phyloP scores from a whole-genome alignment of 53 echinoderm and acorn worm genomes.

The Apostichopus leukothele region DNA sequence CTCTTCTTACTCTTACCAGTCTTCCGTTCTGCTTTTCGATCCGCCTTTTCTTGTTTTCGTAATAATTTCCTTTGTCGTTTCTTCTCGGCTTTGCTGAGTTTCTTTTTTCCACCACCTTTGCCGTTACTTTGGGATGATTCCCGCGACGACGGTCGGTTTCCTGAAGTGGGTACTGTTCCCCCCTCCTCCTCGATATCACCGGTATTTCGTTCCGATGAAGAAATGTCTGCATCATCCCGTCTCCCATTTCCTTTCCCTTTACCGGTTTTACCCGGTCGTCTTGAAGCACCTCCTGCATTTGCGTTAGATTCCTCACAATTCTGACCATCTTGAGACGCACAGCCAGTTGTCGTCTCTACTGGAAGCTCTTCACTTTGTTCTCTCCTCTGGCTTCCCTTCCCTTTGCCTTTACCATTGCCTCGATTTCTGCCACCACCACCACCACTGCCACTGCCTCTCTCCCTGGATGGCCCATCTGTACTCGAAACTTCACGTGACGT shows the following conservation, averaged over 20 bases:
- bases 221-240: neutral
- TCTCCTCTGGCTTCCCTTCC: too few relatives aligned
- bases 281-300: neutral
- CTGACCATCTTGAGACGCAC: neutral
- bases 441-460: constrained; percentile 19
- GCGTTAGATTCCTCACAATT: neutral
- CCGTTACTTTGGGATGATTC: neutral
- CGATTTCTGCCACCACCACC: neutral
- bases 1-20: neutral
- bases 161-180: neutral
- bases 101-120: neutral
- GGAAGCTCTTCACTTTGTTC: neutral
- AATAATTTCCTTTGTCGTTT: constrained; percentile 23
- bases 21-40: constrained; percentile 12
- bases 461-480: neutral
- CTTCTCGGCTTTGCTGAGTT: constrained; percentile 22
- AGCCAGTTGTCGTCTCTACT: neutral
- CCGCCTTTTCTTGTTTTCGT: constrained; percentile 12
- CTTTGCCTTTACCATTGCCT: neutral
- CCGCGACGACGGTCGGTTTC: neutral
- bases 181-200: neutral
- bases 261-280: neutral
- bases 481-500: neutral
- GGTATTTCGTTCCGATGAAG: neutral
- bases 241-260: neutral